A percentile compares a stretch with the other conserved stretches of the same genome.
These are phyloP conservation scores for Harpalus rufipes DNA, from an alignment of 2,888 invertebrate genomes.

Conservation along the genomic window DNA sequence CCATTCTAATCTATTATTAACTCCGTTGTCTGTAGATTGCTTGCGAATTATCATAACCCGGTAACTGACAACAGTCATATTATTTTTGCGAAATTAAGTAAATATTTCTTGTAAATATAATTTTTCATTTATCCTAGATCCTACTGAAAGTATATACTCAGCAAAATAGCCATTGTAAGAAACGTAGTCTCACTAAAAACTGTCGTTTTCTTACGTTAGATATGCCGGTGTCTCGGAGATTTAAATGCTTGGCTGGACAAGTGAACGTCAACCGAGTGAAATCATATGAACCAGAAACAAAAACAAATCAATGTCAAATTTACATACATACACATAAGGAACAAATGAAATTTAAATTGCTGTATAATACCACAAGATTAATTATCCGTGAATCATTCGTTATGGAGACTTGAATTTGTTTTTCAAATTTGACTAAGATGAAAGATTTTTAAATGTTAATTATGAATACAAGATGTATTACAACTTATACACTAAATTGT, in stretches of 20 bases:
- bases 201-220: not conserved
- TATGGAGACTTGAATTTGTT: not conserved
- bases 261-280: slow-evolving; percentile 39
- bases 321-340: slow-evolving; percentile 5
- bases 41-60: no score
- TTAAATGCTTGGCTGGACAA: slow-evolving; percentile 43
- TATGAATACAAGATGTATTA: no score
- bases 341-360: slow-evolving; percentile 14
- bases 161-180: not conserved
- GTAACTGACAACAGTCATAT: no score
- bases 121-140: not conserved
- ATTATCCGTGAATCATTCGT: not conserved
- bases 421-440: no score
- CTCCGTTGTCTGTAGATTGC: no score
- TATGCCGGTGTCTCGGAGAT: slow-evolving; percentile 11
- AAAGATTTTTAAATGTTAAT: no score
- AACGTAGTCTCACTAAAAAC: not conserved
- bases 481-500: no score
- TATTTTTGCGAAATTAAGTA: not conserved
- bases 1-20: no score
- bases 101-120: not conserved
- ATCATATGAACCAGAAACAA: slow-evolving; percentile 20
- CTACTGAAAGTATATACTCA: not conserved
- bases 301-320: slow-evolving; percentile 51
- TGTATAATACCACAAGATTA: slow-evolving; percentile 16